phyloP scores from a whole-genome alignment of 2,113 vertebrate species.

The Laterallus jamaicensis region DNA sequence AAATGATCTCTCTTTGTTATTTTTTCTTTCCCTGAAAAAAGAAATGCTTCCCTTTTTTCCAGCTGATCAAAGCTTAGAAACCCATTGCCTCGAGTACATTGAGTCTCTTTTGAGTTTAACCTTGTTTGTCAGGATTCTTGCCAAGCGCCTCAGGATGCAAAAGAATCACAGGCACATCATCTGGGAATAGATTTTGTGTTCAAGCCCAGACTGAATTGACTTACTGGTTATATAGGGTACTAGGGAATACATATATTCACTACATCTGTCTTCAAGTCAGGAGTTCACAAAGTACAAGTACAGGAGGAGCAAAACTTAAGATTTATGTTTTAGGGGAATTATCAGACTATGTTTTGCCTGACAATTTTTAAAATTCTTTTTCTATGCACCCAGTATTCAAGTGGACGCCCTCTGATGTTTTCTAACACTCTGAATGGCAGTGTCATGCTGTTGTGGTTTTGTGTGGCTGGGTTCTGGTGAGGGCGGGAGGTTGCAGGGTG shows the following conservation, averaged over 20 bases:
- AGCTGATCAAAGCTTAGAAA: constrained; percentile 8
- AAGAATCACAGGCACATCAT: background rate
- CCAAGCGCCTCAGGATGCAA: background rate
- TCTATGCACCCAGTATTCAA: background rate
- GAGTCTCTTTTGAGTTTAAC: constrained; percentile 4
- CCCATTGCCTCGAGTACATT: background rate
- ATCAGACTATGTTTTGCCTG: background rate
- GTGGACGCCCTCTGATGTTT: background rate
- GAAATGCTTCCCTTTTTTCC: background rate
- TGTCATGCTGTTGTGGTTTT: no score
- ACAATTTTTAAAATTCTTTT: background rate
- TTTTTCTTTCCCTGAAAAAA: background rate
- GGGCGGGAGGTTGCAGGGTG: no score
- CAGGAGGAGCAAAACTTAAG: background rate
- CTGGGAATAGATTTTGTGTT: constrained; percentile 12
- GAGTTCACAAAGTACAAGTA: background rate
- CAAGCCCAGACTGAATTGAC: background rate
- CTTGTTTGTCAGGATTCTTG: constrained; percentile 14
- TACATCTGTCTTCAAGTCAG: background rate
- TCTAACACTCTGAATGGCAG: background rate
- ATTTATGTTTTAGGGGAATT: background rate
- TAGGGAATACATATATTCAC: background rate
- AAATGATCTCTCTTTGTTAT: background rate
- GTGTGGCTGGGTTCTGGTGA: no score
- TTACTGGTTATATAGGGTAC: background rate